A percentile compares a stretch with the other conserved stretches of the same genome.
These are phyloP conservation scores for Grallaria varia DNA, from an alignment of 2,113 vertebrate genomes.

Conservation along the genomic window DNA sequence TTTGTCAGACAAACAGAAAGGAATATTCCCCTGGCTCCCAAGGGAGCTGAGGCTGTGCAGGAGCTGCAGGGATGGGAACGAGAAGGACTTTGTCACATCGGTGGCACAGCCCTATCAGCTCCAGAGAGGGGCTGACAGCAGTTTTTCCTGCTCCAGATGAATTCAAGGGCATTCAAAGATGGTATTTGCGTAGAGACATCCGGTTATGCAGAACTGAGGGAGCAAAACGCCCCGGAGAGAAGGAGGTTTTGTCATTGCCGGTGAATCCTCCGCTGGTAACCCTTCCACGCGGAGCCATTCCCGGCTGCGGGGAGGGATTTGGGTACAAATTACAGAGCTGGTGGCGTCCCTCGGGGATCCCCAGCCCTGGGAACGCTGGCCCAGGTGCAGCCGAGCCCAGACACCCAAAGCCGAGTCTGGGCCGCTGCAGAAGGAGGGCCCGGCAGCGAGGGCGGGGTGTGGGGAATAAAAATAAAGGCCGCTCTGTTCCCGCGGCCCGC, in stretches of 20 bases:
- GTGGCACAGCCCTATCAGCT: background rate
- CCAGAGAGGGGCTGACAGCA: background rate
- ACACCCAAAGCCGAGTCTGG: too few species aligned
- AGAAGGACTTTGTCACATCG: background rate
- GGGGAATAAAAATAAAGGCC: background rate
- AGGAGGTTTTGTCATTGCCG: background rate
- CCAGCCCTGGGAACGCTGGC: too few species aligned
- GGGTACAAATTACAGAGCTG: constrained; percentile 26
- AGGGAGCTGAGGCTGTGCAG: background rate
- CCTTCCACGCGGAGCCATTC: background rate
- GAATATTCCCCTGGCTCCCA: background rate
- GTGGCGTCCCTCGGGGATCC: too few species aligned
- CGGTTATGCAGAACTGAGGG: background rate
- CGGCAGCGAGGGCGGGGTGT: background rate
- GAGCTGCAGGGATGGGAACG: background rate
- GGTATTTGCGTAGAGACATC: constrained; percentile 30
- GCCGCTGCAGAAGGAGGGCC: too few species aligned
- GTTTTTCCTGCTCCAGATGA: constrained; percentile 31
- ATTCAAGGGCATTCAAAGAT: constrained; percentile 5
- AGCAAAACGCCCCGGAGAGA: background rate
- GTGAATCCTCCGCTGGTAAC: background rate
- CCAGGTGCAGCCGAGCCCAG: background rate
- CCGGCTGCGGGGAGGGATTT: background rate
- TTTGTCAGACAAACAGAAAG: background rate
- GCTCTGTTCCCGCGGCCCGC: background rate